A percentile compares a stretch with the other conserved stretches of the same genome.
phyloP scores from a whole-genome alignment of 2,797 vertebrate species.

The Alauda arvensis region DNA sequence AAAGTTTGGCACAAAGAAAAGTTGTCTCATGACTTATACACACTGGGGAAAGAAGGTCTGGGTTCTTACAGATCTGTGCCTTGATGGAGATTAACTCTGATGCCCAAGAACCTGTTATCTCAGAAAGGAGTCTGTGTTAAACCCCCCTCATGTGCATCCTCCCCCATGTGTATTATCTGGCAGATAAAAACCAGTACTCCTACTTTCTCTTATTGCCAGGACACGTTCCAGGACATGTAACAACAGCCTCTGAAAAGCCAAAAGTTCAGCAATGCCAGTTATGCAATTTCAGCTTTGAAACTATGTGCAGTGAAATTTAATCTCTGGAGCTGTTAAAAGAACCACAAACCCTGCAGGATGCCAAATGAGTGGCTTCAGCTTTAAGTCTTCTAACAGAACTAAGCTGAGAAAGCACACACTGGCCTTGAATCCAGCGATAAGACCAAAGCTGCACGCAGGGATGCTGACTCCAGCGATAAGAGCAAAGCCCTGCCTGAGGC shows the following conservation, averaged over 20 bases:
- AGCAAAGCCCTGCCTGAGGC: background rate
- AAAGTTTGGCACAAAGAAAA: background rate
- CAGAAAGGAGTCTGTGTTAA: background rate
- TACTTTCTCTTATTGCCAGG: background rate
- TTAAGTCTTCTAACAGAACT: background rate
- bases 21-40: background rate
- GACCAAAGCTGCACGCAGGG: rapidly evolving
- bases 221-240: background rate
- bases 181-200: background rate
- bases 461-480: background rate
- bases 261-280: background rate
- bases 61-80: background rate
- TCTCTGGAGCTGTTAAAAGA: background rate
- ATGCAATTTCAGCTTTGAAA: background rate
- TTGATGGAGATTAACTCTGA: background rate
- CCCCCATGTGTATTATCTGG: background rate
- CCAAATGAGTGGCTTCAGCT: background rate
- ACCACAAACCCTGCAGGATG: background rate
- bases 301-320: background rate
- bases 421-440: background rate
- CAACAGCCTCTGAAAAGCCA: background rate
- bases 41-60: background rate
- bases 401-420: background rate
- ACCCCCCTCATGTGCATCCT: background rate
- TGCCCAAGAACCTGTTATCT: background rate